Percentiles rank a stretch among this genome's conserved stretches.
Evolutionary conservation across 2,113 vertebrate genomes (phyloP).

Genomic region (Ardeotis arabs): DNA sequence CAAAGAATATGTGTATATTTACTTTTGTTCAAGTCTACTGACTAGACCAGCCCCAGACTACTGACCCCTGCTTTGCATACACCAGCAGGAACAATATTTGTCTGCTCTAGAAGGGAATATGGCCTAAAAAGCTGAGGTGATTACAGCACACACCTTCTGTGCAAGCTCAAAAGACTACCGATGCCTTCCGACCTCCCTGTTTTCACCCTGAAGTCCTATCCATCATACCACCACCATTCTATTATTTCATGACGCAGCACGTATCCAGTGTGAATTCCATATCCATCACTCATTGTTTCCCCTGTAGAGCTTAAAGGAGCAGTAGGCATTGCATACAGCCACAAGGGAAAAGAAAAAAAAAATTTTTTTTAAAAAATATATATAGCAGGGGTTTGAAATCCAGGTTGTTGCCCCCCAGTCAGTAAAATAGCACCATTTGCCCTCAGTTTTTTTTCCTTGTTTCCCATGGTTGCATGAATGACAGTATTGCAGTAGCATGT

Average conservation of each 20-base stretch:
- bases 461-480: background rate
- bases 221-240: background rate
- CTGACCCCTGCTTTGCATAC: background rate
- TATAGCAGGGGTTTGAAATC: background rate
- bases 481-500: background rate
- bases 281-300: background rate
- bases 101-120: background rate
- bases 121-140: background rate
- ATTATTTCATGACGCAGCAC: background rate
- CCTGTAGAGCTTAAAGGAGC: background rate
- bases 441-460: background rate
- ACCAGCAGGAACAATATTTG: background rate
- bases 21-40: background rate
- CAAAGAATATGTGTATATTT: background rate
- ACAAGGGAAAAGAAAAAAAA: background rate
- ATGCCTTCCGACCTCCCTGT: background rate
- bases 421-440: background rate
- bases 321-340: background rate
- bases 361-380: no score
- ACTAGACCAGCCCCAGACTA: background rate
- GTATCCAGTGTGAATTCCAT: background rate
- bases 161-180: background rate
- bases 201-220: background rate
- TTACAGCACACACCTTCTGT: background rate
- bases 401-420: background rate